These are phyloP conservation scores for Drosophila cardini DNA, from an alignment of 1,140 invertebrate genomes.

Conservation along the genomic window DNA sequence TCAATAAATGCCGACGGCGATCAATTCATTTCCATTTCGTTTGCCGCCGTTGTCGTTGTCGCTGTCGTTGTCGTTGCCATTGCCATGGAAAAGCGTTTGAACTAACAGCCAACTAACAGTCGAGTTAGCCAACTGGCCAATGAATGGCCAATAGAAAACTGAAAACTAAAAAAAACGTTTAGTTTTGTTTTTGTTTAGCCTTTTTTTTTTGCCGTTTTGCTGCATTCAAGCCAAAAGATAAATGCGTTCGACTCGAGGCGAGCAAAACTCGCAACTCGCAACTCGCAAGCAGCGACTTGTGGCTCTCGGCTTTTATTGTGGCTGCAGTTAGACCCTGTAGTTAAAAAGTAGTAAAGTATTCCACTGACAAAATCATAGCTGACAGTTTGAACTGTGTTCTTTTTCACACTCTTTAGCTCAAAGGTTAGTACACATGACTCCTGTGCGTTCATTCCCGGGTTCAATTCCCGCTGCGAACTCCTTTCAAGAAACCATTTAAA, in stretches of 20 bases:
- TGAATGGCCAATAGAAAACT: constrained; percentile 61
- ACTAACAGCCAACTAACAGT: constrained; percentile 29
- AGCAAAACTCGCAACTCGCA: constrained; percentile 10
- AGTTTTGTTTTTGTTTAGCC: too few relatives aligned
- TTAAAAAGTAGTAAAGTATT: too few relatives aligned
- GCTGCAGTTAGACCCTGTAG: not conserved
- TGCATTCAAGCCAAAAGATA: constrained; percentile 67
- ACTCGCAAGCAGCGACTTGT: not conserved
- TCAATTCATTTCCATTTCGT: constrained; percentile 73
- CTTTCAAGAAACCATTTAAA: too few relatives aligned
- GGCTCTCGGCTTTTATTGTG: constrained; percentile 40
- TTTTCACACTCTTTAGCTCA: too few relatives aligned
- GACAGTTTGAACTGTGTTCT: too few relatives aligned
- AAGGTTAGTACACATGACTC: too few relatives aligned
- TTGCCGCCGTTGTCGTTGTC: constrained; percentile 53
- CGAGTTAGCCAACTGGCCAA: constrained; percentile 28
- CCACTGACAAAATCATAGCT: too few relatives aligned
- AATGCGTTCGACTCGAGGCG: constrained; percentile 54
- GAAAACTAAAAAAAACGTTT: constrained; percentile 21
- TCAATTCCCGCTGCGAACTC: too few relatives aligned
- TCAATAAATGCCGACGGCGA: constrained; percentile 60
- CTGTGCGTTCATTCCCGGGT: too few relatives aligned
- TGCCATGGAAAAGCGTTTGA: constrained; percentile 51
- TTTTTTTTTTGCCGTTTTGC: constrained; percentile 44
- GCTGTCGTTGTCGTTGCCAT: too few relatives aligned